Evolutionary conservation across 1,140 invertebrate species (phyloP), one percentile per base, ranked within the genome.

Genomic region (Pristionchus pacificus): DNA sequence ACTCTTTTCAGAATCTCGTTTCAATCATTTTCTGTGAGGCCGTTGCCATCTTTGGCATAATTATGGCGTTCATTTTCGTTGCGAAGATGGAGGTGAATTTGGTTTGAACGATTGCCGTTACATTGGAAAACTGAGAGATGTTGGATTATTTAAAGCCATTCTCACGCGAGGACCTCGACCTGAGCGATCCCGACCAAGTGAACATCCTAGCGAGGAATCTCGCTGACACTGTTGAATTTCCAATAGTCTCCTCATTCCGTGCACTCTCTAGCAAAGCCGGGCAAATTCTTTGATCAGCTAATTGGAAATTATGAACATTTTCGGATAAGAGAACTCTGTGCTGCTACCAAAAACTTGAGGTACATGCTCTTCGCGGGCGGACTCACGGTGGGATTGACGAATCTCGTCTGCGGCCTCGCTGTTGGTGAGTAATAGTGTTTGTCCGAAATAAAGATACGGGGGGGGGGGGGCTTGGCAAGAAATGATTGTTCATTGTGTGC

Each of bases 11-110:
- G 86, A 99, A 99, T 86, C 89, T 99, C 78, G 96, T 99, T 80
- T 97, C 93, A 64, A 95, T 98, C 82, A 97, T 98, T 85, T 97
- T 98, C 88, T 98, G 95, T 85, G 95, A 98, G 87, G 95, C 95
- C 79, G 95, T 98, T 0, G 95, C 95, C 66, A 98, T 98, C 86
- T 98, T 97, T 85, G 95, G 95, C n/a, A 88, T 98, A 28, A 97
- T 97, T 82, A 95, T 95, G 80, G 93, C 95, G 32, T 97, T 98
- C 83, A 93, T 98, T 30, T 88, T 97, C 55, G 91, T 91, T 65
- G 93, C 92, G 75, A 88, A 90, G 82, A 85, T 94, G 72, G 90
- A 90, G 74, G 88, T 88, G 32, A 24, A n/a, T n/a, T n/a, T n/a
- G n/a, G n/a, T n/a, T n/a, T n/a, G n/a, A n/a, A n/a, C n/a, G 55